Evolutionary conservation across 2,888 invertebrate genomes (phyloP), one percentile per base, ranked within the genome.

Genomic region (Linnaemya vulpina): DNA sequence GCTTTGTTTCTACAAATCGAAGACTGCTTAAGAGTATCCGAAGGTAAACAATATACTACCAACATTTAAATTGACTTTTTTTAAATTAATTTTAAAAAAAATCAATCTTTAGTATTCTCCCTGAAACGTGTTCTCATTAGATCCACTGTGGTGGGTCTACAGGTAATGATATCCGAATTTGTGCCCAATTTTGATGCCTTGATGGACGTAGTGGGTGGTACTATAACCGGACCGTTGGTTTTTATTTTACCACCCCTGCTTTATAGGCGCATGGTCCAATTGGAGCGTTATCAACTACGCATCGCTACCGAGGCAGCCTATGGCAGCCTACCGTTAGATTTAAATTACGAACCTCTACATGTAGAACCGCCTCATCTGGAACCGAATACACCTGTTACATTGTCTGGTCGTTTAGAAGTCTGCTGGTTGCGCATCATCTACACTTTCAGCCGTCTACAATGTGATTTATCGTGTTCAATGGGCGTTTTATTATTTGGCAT

Each of bases 131-230:
- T 96, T 86, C 91, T 95, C 0, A 90, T 96, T 35, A 94, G 98
- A 65, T 96, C 97, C 1, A 91, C 94, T 0, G 93, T 97, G 15
- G 94, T 97, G 13, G 93, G 94, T 0, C 87, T 96, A 3, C 96
- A 96, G 0, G 94, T 98, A 8, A 94, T 96, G 40, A 93, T 97
- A 3, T 97, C 96, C 0, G 97, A 97, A 92, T 94, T 96, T 0
- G 95, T 98, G 0, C 97, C 98, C 0, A 94, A 96, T 86, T 97
- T 98, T 90, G 97, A 97, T 89, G 93, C 97, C 22, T 96, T 98
- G 13, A 96, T 98, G 95, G 95, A 97, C 1, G 93, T 98, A 0
- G 95, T 98, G 11, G 98, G 98, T 0, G 97, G 97, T 5, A 96
- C 96, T 0, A 93, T 98, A 5, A 96, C 96, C 0, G 96, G 97